Percentiles rank a stretch among this genome's conserved stretches.
These are phyloP conservation scores for Heterodera carotae DNA, from an alignment of 1,140 invertebrate species.

Conservation along the genomic window DNA sequence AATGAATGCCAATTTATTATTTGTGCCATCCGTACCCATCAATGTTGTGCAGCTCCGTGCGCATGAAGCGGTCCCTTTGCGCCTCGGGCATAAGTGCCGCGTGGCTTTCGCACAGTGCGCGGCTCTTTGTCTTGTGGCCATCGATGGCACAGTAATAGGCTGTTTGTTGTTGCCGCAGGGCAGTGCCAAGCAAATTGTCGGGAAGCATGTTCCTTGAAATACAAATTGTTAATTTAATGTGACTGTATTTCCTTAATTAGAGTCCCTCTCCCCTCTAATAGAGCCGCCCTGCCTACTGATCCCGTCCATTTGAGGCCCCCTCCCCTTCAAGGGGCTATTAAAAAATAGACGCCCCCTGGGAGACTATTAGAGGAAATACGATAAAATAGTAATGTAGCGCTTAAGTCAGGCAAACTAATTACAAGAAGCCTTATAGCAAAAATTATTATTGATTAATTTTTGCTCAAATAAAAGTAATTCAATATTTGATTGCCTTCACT, in stretches of 20 bases:
- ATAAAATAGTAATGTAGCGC: too few species aligned
- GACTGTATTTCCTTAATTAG: too few species aligned
- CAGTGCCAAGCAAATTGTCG: constrained; percentile 57
- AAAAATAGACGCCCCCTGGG: too few species aligned
- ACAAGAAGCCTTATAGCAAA: too few species aligned
- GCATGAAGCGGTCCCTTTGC: constrained; percentile 10
- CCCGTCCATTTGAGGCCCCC: too few species aligned
- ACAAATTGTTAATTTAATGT: neutral
- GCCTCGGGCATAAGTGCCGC: neutral
- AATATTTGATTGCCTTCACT: too few species aligned
- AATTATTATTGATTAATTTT: neutral
- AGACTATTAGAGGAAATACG: too few species aligned
- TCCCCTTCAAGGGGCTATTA: too few species aligned
- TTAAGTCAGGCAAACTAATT: too few species aligned
- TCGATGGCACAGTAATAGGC: constrained; percentile 16
- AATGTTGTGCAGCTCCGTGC: constrained; percentile 23
- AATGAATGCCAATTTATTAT: neutral
- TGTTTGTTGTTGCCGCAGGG: constrained; percentile 56
- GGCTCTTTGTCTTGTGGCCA: neutral
- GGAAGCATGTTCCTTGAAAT: constrained; percentile 62
- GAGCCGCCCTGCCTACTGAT: too few species aligned
- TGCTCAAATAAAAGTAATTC: too few species aligned
- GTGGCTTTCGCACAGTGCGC: neutral
- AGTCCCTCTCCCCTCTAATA: too few species aligned
- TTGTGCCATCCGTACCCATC: constrained; percentile 35